phyloP scores from a whole-genome alignment of 2,888 invertebrate species.

The Synergus itoensis region DNA sequence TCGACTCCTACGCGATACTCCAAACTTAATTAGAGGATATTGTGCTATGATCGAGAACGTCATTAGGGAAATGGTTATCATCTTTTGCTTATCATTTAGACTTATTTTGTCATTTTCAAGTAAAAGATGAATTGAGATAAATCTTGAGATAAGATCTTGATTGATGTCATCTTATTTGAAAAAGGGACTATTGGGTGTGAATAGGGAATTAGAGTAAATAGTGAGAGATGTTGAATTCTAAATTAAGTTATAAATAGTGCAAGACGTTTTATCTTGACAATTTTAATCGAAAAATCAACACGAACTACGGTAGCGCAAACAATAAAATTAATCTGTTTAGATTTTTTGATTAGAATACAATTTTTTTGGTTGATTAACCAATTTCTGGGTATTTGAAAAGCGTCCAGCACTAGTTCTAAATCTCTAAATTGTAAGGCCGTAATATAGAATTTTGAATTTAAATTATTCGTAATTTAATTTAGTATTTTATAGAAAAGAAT shows the following conservation, averaged over 20 bases:
- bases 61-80: constrained; percentile 31
- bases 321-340: not conserved
- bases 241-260: constrained; percentile 14
- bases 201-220: constrained; percentile 13
- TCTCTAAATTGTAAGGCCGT: constrained; percentile 25
- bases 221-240: constrained; percentile 10
- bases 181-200: constrained; percentile 26
- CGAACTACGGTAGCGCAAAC: not conserved
- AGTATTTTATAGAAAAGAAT: constrained; percentile 18
- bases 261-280: not conserved
- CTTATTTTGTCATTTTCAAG: not conserved
- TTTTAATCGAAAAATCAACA: not conserved
- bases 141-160: not conserved
- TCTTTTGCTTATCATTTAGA: not conserved
- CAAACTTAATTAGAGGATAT: constrained; percentile 49
- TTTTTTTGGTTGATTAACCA: not conserved
- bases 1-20: constrained; percentile 69
- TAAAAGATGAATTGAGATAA: constrained; percentile 1
- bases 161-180: constrained; percentile 5
- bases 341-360: not conserved
- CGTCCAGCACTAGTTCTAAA: not conserved
- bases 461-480: constrained; percentile 23
- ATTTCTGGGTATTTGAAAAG: not conserved
- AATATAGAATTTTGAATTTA: constrained; percentile 24
- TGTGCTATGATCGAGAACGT: not conserved